Evolutionary conservation across 2,888 invertebrate species (phyloP).

Genomic region (Gnatocerus cornutus): DNA sequence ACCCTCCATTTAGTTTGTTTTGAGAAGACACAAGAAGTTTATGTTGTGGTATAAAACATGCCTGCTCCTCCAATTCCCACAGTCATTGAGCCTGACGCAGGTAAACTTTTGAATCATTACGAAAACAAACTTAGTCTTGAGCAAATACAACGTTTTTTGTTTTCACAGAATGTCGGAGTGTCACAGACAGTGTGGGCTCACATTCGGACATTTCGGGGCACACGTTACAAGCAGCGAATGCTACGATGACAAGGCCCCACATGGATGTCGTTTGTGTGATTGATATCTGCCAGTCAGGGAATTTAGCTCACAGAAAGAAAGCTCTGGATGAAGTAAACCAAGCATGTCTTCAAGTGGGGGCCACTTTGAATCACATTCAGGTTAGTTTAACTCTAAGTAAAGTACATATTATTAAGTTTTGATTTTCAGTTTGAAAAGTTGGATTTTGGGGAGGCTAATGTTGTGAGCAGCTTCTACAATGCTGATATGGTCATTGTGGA

Average conservation of each 20-base stretch:
- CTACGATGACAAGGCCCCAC: constrained; percentile 73
- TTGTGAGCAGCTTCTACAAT: constrained; percentile 96
- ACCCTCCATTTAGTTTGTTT: constrained; percentile 28
- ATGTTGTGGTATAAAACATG: constrained; percentile 60
- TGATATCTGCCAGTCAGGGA: constrained; percentile 82
- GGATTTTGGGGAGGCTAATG: constrained; percentile 97
- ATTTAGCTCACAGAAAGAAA: constrained; percentile 83
- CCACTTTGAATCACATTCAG: constrained; percentile 88
- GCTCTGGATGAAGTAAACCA: constrained; percentile 90
- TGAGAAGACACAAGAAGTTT: constrained; percentile 38
- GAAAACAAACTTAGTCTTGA: constrained; percentile 55
- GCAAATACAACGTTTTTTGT: constrained; percentile 47
- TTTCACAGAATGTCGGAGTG: constrained; percentile 69
- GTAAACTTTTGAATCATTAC: constrained; percentile 61
- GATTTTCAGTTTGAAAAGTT: constrained; percentile 90
- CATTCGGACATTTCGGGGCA: constrained; percentile 76
- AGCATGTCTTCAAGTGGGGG: constrained; percentile 85
- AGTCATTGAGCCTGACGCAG: constrained; percentile 64
- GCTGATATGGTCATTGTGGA: constrained; percentile 98
- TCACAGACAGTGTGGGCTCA: constrained; percentile 77
- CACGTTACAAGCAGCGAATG: constrained; percentile 68
- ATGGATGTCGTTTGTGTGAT: constrained; percentile 94
- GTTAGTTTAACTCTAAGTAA: too few relatives aligned
- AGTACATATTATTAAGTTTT: background rate
- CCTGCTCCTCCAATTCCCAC: constrained; percentile 61